Percentiles rank a stretch among this genome's conserved stretches.
Conservation (phyloP, 2,113 vertebrate species). For the Nanorana parkeri region DNA sequence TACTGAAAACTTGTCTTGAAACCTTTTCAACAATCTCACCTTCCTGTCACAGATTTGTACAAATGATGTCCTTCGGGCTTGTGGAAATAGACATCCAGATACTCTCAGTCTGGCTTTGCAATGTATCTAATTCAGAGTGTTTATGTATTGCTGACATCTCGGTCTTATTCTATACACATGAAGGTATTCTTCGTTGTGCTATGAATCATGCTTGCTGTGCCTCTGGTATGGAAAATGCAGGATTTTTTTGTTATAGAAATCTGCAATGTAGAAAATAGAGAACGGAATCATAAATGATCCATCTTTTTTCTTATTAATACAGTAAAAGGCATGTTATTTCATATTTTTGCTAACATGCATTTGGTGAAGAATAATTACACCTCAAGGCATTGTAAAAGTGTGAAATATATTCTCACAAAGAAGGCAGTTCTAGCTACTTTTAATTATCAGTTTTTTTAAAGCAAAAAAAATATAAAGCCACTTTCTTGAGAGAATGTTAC, state of each 20-base stretch:
- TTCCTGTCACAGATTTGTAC: background rate
- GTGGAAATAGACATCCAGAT: constrained; percentile 1
- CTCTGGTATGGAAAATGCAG: background rate
- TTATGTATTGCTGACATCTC: constrained; percentile 8
- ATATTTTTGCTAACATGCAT: background rate
- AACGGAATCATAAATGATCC: too few species aligned
- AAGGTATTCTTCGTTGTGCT: background rate
- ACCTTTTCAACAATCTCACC: constrained; percentile 4
- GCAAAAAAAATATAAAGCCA: too few species aligned
- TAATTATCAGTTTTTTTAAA: too few species aligned
- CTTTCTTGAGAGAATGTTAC: too few species aligned
- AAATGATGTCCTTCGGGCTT: constrained; percentile 34
- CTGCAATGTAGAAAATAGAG: too few species aligned
- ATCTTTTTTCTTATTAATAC: too few species aligned
- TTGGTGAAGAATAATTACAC: background rate
- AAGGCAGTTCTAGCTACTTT: too few species aligned
- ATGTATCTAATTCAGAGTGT: background rate
- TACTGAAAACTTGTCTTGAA: constrained; percentile 9
- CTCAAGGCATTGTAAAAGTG: background rate
- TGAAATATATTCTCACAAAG: background rate
- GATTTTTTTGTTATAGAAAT: too few species aligned
- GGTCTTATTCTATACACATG: constrained; percentile 15
- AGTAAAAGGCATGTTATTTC: too few species aligned
- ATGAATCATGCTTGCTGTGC: background rate
- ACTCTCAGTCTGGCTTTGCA: background rate